phyloP scores from a whole-genome alignment of 2,888 invertebrate species.

The Melangyna quadrimaculata region DNA sequence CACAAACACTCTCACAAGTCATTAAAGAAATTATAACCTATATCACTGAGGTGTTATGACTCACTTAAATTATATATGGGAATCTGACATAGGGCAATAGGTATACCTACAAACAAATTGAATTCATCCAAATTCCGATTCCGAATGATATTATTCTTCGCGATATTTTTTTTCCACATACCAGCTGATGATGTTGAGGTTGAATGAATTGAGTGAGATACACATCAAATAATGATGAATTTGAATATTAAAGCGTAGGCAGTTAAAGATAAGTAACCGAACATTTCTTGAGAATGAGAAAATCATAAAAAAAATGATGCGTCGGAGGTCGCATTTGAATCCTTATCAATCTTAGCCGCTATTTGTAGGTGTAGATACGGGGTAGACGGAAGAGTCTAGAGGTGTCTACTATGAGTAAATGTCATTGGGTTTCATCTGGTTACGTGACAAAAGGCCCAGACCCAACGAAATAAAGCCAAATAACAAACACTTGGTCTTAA shows the following conservation, averaged over 20 bases:
- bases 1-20: not conserved
- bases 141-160: conserved; percentile 30
- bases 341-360: too few relatives aligned
- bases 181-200: not conserved
- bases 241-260: not conserved
- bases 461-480: too few relatives aligned
- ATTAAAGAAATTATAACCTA: not conserved
- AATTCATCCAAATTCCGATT: conserved; percentile 11
- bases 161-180: not conserved
- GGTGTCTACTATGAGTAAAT: too few relatives aligned
- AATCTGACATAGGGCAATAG: not conserved
- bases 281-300: not conserved
- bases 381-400: too few relatives aligned
- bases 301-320: too few relatives aligned
- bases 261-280: not conserved
- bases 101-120: not conserved
- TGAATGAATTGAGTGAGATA: not conserved
- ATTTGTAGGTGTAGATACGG: too few relatives aligned
- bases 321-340: too few relatives aligned
- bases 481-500: too few relatives aligned
- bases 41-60: not conserved
- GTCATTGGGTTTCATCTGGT: too few relatives aligned
- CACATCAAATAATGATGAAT: not conserved
- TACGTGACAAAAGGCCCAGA: too few relatives aligned
- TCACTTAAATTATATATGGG: not conserved